Conservation (phyloP, 2,797 vertebrate genomes). For the Melanotaenia boesemani region DNA sequence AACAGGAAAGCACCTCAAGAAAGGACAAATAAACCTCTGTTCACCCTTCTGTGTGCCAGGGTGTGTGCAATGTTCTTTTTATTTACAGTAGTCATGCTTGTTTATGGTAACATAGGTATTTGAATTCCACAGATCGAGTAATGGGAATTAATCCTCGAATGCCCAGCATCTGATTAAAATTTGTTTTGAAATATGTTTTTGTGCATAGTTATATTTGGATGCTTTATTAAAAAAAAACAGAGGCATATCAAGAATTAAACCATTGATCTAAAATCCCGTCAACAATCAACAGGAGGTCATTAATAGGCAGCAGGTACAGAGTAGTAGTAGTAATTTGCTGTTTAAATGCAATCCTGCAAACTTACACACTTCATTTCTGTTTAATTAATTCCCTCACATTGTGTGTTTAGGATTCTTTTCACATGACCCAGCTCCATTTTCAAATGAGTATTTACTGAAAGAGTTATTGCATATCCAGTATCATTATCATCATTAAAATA, state of each 20-base stretch:
- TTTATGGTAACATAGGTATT: too few species aligned
- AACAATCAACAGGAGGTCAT: conserved; percentile 41
- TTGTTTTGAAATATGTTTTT: too few species aligned
- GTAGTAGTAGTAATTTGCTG: neutral
- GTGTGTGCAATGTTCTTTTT: too few species aligned
- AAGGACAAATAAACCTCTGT: too few species aligned
- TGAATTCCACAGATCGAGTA: neutral
- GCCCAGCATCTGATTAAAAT: too few species aligned
- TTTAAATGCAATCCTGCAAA: conserved; percentile 16
- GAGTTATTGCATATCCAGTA: conserved; percentile 75
- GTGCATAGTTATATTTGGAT: too few species aligned
- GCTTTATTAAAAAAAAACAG: too few species aligned
- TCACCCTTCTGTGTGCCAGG: too few species aligned
- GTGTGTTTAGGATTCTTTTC: conserved; percentile 73
- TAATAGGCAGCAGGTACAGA: conserved; percentile 38
- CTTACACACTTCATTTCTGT: conserved; percentile 22
- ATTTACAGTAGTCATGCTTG: too few species aligned
- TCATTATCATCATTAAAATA: conserved; percentile 73
- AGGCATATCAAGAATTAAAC: too few species aligned
- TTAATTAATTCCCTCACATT: conserved; percentile 50
- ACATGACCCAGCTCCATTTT: conserved; percentile 48
- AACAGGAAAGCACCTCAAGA: too few species aligned
- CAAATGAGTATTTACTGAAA: conserved; percentile 68
- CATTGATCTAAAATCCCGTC: neutral
- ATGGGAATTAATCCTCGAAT: neutral